These are phyloP conservation scores for Acronicta alni DNA, from an alignment of 2,888 invertebrate genomes.

Conservation along the genomic window DNA sequence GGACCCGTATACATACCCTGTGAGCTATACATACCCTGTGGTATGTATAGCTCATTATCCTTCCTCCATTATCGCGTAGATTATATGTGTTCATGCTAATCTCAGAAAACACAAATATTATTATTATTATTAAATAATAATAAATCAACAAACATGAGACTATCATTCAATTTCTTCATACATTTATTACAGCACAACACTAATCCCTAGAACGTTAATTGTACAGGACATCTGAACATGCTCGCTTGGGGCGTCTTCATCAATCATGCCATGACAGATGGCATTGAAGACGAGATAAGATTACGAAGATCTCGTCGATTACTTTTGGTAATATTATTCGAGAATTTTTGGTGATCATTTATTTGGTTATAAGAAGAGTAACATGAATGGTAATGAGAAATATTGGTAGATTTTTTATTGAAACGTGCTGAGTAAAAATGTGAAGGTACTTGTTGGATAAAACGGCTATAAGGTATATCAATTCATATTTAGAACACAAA, in stretches of 20 bases:
- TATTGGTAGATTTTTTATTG: no score
- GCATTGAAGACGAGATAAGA: slow-evolving; percentile 50
- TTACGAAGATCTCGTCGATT: slow-evolving; percentile 41
- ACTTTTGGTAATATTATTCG: slow-evolving; percentile 21
- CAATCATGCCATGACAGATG: slow-evolving; percentile 58
- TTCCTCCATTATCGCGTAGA: no score
- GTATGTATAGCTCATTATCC: no score
- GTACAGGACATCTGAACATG: slow-evolving; percentile 53
- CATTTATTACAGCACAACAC: slow-evolving; percentile 63
- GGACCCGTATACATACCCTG: no score
- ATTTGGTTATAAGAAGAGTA: no score
- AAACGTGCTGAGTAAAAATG: no score
- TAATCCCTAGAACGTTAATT: slow-evolving; percentile 57
- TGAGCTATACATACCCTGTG: no score
- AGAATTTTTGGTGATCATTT: slow-evolving; percentile 1
- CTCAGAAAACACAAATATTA: no score
- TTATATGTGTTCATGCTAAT: no score
- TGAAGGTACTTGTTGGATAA: no score
- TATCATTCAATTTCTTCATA: slow-evolving; percentile 74
- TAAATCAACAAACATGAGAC: slow-evolving; percentile 67
- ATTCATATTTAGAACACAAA: no score
- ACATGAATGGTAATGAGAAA: background rate
- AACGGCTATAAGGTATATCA: no score
- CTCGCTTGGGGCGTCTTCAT: slow-evolving; percentile 59
- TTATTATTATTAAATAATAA: background rate